Conservation (phyloP, 2,113 vertebrate species). For the Galemys pyrenaicus region DNA sequence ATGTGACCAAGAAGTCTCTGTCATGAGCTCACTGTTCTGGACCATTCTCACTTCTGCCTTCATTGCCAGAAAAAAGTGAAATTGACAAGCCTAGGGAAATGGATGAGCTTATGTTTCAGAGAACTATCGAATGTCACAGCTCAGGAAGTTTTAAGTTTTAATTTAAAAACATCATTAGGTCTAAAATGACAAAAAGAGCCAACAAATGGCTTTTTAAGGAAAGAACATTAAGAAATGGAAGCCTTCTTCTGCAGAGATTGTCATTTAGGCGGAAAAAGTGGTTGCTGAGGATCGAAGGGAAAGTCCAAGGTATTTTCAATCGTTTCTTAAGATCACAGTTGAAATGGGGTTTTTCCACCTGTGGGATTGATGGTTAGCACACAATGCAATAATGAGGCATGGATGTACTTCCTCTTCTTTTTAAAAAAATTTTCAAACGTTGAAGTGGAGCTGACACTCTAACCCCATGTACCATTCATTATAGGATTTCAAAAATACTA, state of each 20-base stretch:
- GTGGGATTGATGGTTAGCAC: not conserved
- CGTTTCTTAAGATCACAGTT: not conserved
- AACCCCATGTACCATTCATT: not conserved
- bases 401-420: not conserved
- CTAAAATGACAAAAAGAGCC: not conserved
- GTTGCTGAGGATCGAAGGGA: not conserved
- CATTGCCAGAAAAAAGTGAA: not conserved
- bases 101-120: not conserved
- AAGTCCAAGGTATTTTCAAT: slow-evolving; percentile 29
- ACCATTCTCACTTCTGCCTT: not conserved
- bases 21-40: not conserved
- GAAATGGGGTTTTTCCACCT: not conserved
- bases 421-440: not conserved
- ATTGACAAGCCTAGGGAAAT: not conserved
- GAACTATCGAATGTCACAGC: not conserved
- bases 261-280: slow-evolving; percentile 22
- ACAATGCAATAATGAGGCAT: not conserved
- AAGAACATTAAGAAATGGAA: not conserved
- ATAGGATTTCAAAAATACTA: not conserved
- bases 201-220: slow-evolving; percentile 34
- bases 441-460: not conserved
- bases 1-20: not conserved
- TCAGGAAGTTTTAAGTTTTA: slow-evolving; percentile 19
- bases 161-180: not conserved
- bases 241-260: slow-evolving; percentile 4